Evolutionary conservation across 1,140 invertebrate genomes (phyloP).

Genomic region (Drosophila watanabei): DNA sequence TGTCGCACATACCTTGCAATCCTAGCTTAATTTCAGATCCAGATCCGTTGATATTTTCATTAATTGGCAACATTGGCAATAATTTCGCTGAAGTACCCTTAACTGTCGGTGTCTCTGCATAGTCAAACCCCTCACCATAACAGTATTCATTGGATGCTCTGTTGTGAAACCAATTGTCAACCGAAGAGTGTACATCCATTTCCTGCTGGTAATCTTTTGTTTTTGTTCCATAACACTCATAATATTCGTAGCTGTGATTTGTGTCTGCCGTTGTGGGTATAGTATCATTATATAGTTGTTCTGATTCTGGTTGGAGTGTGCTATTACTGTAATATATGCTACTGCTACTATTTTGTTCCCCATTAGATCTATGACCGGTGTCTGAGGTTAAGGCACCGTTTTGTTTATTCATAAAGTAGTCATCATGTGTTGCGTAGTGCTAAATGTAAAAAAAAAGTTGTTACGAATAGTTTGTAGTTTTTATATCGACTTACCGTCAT

Average conservation of each 20-base stretch:
- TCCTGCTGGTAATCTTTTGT: slow-evolving; percentile 10
- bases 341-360: slow-evolving; percentile 65
- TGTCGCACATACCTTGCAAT: slow-evolving; percentile 66
- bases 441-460: slow-evolving; percentile 52
- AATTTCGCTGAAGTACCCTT: slow-evolving; percentile 42
- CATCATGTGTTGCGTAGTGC: slow-evolving; percentile 85
- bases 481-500: slow-evolving; percentile 57
- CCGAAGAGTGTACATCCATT: slow-evolving; percentile 7
- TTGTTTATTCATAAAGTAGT: slow-evolving; percentile 86
- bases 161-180: slow-evolving; percentile 48
- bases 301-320: slow-evolving; percentile 14
- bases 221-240: slow-evolving; percentile 24
- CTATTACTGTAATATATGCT: slow-evolving; percentile 43
- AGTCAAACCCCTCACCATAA: slow-evolving; percentile 17
- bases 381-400: slow-evolving; percentile 94
- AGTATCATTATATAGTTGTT: slow-evolving; percentile 16
- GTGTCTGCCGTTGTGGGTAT: slow-evolving; percentile 15
- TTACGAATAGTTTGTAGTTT: background rate
- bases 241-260: slow-evolving; percentile 29
- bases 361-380: slow-evolving; percentile 91
- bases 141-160: slow-evolving; percentile 22
- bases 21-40: slow-evolving; percentile 6
- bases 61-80: slow-evolving; percentile 48
- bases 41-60: slow-evolving; percentile 40
- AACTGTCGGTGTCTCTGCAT: slow-evolving; percentile 88